Conservation (phyloP, 2,113 vertebrate species). For the Nipponia nippon region DNA sequence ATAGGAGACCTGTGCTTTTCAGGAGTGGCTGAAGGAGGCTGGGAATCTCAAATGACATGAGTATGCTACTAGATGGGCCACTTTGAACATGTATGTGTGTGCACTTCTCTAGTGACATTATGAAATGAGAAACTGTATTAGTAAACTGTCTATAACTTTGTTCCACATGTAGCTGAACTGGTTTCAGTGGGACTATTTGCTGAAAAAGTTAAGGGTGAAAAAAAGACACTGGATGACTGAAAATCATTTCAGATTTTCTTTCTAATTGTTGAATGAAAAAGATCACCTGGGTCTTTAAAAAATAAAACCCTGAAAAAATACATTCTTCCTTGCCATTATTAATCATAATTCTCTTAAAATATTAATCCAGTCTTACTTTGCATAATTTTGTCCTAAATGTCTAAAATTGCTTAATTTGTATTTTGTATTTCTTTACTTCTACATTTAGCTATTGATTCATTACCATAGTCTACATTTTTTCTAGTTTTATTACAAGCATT, state of each 20-base stretch:
- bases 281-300: background rate
- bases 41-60: background rate
- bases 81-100: background rate
- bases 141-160: background rate
- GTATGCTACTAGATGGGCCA: background rate
- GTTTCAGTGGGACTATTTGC: background rate
- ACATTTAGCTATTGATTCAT: background rate
- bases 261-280: background rate
- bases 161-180: background rate
- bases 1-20: background rate
- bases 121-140: background rate
- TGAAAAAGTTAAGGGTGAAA: background rate
- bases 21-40: background rate
- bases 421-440: background rate
- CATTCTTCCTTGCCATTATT: background rate
- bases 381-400: background rate
- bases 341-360: background rate
- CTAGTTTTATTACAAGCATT: background rate
- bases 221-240: background rate
- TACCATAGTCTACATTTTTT: background rate
- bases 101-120: background rate
- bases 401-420: background rate
- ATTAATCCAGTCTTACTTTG: background rate
- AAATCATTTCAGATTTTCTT: background rate
- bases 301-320: background rate